phyloP scores from a whole-genome alignment of 2,888 invertebrate genomes.

The Drosophila colorata region DNA sequence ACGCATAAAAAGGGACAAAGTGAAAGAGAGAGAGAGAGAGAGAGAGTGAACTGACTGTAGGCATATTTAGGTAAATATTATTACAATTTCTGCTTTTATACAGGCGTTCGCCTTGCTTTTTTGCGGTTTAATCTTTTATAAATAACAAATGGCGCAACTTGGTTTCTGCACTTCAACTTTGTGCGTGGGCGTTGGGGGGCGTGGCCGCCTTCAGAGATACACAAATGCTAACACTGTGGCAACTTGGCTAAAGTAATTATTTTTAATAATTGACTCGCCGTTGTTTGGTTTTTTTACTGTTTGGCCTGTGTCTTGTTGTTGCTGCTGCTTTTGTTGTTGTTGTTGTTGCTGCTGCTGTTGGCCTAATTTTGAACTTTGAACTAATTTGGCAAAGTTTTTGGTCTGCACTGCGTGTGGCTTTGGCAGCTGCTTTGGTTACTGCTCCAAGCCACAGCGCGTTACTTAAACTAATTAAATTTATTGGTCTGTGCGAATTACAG shows the following conservation, averaged over 20 bases:
- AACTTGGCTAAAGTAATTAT: conserved; percentile 80
- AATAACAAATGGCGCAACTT: conserved; percentile 76
- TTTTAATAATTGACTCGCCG: conserved; percentile 79
- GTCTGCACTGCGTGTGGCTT: conserved; percentile 59
- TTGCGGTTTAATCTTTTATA: conserved; percentile 66
- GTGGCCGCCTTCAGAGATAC: conserved; percentile 37
- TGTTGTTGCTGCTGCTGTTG: conserved; percentile 14
- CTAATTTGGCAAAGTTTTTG: conserved; percentile 73
- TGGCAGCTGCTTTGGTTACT: conserved; percentile 64
- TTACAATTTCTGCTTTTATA: conserved; percentile 65
- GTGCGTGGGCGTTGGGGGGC: conserved; percentile 13
- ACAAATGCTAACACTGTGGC: conserved; percentile 51
- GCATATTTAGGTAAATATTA: conserved; percentile 78
- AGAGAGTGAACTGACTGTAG: conserved; percentile 25
- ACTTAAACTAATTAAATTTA: conserved; percentile 78
- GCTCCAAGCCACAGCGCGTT: conserved; percentile 58
- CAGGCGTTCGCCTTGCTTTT: conserved; percentile 51
- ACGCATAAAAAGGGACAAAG: conserved; percentile 6
- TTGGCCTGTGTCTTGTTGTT: conserved; percentile 3
- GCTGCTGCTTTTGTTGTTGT: conserved; percentile 12
- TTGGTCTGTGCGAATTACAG: conserved; percentile 41
- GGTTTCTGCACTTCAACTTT: conserved; percentile 32
- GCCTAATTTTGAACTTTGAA: conserved; percentile 73
- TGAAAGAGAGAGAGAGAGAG: no score
- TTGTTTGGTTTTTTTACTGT: conserved; percentile 48